These are phyloP conservation scores for Mugil cephalus DNA, from an alignment of 2,113 vertebrate species.

Conservation along the genomic window DNA sequence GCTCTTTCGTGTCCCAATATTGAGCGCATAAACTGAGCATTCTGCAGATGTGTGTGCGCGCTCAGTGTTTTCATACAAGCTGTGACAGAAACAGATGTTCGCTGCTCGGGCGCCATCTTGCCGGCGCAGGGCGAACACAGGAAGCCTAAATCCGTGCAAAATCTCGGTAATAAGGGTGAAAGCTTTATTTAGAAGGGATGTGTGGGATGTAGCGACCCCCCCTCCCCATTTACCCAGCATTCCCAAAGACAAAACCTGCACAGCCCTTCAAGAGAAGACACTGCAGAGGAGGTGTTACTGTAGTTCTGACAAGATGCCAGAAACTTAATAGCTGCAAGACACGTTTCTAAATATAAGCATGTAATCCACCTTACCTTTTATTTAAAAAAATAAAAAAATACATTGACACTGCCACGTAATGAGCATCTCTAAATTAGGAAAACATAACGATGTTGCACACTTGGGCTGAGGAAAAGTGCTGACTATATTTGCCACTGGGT, in stretches of 20 bases:
- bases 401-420: too few species aligned
- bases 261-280: not conserved
- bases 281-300: constrained; percentile 27
- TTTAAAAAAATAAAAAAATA: too few species aligned
- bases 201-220: constrained; percentile 37
- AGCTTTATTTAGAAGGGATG: constrained; percentile 38
- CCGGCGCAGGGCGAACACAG: constrained; percentile 18
- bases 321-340: constrained; percentile 29
- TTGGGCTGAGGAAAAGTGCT: not conserved
- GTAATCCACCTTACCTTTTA: not conserved
- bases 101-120: not conserved
- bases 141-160: constrained; percentile 31
- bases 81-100: constrained; percentile 41
- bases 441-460: not conserved
- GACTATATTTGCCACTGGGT: too few species aligned
- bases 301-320: not conserved
- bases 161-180: constrained; percentile 17
- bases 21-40: constrained; percentile 9
- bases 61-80: constrained; percentile 32
- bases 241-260: constrained; percentile 35
- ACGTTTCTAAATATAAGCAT: constrained; percentile 30
- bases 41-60: not conserved
- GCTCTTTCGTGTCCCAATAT: not conserved
- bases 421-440: not conserved
- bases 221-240: constrained; percentile 7